These are phyloP conservation scores for Erpornis zantholeuca DNA, from an alignment of 2,113 vertebrate species.

Conservation along the genomic window DNA sequence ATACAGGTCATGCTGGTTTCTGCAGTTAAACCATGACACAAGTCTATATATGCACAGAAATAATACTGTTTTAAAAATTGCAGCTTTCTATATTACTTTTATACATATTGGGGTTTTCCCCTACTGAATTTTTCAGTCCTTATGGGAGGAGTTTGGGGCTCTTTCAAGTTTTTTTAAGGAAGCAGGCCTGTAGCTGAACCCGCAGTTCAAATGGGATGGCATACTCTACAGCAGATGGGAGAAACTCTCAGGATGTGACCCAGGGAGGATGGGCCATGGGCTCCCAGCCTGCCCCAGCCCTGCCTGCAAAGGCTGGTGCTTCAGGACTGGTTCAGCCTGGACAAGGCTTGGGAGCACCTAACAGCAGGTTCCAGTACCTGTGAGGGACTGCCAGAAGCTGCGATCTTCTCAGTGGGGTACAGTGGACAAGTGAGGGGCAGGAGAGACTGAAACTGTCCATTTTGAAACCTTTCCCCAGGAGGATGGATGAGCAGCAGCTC, in stretches of 20 bases:
- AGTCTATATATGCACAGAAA: background rate
- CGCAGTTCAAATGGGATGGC: background rate
- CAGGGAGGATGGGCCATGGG: rapidly evolving
- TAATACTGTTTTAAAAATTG: background rate
- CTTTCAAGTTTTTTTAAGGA: background rate
- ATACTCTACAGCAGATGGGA: background rate
- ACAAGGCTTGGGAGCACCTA: background rate
- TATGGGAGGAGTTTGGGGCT: background rate
- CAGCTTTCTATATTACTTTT: background rate
- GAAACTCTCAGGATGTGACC: rapidly evolving
- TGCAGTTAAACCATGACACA: background rate
- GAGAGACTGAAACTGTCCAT: rapidly evolving
- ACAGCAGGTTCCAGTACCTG: no score
- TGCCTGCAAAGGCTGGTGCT: background rate
- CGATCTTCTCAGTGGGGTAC: background rate
- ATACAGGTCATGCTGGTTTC: background rate
- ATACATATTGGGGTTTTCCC: background rate
- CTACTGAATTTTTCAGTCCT: background rate
- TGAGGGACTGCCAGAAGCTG: rapidly evolving
- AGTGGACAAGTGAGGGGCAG: background rate
- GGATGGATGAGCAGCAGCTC: rapidly evolving
- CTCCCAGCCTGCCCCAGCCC: background rate
- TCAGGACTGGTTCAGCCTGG: background rate
- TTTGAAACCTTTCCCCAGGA: background rate
- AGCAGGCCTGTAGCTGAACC: background rate